Conservation (phyloP, 2,113 vertebrate species). For the Argyrosomus japonicus region DNA sequence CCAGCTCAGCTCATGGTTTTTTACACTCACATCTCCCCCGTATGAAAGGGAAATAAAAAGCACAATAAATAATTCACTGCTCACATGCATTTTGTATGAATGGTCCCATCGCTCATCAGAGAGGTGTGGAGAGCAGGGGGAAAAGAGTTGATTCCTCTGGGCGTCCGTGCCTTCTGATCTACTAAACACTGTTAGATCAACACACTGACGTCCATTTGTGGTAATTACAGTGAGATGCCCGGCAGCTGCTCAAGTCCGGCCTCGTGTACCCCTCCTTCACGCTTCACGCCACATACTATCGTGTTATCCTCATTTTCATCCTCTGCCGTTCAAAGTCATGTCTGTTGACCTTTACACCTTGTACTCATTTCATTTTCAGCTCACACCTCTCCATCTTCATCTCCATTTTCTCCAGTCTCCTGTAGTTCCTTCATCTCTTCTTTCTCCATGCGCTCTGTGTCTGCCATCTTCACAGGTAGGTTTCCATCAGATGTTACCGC, state of each 20-base stretch:
- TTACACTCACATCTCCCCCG: constrained; percentile 53
- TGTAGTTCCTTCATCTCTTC: constrained; percentile 53
- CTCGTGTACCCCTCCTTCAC: not conserved
- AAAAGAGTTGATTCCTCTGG: constrained; percentile 18
- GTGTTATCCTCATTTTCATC: constrained; percentile 33
- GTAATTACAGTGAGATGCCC: constrained; percentile 20
- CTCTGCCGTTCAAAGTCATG: constrained; percentile 22
- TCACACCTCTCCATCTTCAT: constrained; percentile 50
- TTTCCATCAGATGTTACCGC: not conserved
- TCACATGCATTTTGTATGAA: constrained; percentile 76
- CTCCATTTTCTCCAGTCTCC: constrained; percentile 56
- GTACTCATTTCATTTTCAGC: constrained; percentile 69
- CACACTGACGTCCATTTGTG: constrained; percentile 2
- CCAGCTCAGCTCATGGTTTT: constrained; percentile 54
- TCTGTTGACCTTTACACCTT: constrained; percentile 68
- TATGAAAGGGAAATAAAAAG: constrained; percentile 70
- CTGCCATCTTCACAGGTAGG: constrained; percentile 61
- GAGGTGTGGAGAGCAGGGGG: constrained; percentile 24
- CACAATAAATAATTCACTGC: constrained; percentile 77
- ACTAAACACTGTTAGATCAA: constrained; percentile 24
- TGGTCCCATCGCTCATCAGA: constrained; percentile 57
- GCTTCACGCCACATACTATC: constrained; percentile 15
- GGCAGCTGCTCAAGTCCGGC: constrained; percentile 18
- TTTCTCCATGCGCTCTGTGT: constrained; percentile 51
- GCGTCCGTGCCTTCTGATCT: constrained; percentile 7